Evolutionary conservation across 1,140 invertebrate genomes (phyloP).

Genomic region (Lordiphosa collinella): DNA sequence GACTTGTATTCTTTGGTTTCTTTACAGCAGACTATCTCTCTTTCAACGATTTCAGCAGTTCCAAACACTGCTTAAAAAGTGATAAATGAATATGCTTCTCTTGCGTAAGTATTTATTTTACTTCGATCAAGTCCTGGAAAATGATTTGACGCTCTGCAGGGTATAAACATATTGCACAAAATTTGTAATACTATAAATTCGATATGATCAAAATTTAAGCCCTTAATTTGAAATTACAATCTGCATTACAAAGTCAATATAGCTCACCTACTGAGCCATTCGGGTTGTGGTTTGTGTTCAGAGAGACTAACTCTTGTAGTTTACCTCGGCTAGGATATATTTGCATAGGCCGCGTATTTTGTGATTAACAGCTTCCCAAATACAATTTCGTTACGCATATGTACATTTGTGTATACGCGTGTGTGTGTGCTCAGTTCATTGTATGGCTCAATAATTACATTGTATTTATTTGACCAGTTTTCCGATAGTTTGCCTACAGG

Average conservation of each 20-base stretch:
- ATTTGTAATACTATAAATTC: too few relatives aligned
- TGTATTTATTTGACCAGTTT: slow-evolving; percentile 67
- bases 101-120: too few relatives aligned
- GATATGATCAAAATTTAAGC: neutral
- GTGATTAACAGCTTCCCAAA: slow-evolving; percentile 66
- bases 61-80: too few relatives aligned
- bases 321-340: slow-evolving; percentile 45
- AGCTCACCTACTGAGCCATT: slow-evolving; percentile 7
- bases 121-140: too few relatives aligned
- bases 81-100: too few relatives aligned
- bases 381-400: slow-evolving; percentile 49
- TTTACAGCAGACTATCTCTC: too few relatives aligned
- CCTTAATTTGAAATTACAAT: too few relatives aligned
- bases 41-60: too few relatives aligned
- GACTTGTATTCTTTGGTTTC: too few relatives aligned
- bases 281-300: slow-evolving; percentile 6
- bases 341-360: slow-evolving; percentile 71
- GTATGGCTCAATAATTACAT: slow-evolving; percentile 71
- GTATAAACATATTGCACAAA: neutral
- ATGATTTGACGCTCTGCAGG: too few relatives aligned
- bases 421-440: slow-evolving; percentile 33
- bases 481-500: slow-evolving; percentile 42
- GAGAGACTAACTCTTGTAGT: slow-evolving; percentile 18
- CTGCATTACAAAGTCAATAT: slow-evolving; percentile 1
- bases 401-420: slow-evolving; percentile 11